A percentile compares a stretch with the other conserved stretches of the same genome.
Evolutionary conservation across 2,888 invertebrate species (phyloP).

Genomic region (Chouioia cunea): DNA sequence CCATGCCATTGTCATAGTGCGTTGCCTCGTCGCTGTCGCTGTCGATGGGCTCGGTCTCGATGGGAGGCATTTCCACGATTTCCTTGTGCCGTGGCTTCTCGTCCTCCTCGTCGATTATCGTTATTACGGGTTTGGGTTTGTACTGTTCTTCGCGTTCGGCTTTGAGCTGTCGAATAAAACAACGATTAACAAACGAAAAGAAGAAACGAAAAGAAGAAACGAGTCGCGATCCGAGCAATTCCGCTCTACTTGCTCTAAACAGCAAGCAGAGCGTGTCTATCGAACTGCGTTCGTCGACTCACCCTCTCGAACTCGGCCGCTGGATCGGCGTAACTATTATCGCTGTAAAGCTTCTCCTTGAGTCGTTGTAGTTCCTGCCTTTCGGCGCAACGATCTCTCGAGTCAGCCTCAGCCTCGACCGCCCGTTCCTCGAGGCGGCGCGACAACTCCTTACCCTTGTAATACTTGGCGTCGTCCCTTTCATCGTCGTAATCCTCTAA

Average conservation of each 20-base stretch:
- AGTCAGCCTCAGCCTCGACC: constrained; percentile 93
- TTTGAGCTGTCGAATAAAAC: constrained; percentile 70
- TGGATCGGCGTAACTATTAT: constrained; percentile 76
- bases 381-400: constrained; percentile 90
- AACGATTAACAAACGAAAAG: not conserved
- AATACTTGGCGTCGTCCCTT: constrained; percentile 96
- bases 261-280: too few relatives aligned
- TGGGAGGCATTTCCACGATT: constrained; percentile 70
- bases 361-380: constrained; percentile 72
- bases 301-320: constrained; percentile 78
- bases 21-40: constrained; percentile 72
- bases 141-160: constrained; percentile 86
- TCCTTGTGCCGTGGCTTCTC: constrained; percentile 66
- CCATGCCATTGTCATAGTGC: constrained; percentile 62
- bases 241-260: not conserved
- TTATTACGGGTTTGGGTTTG: constrained; percentile 84
- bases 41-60: constrained; percentile 82
- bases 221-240: too few relatives aligned
- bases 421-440: constrained; percentile 92
- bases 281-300: too few relatives aligned
- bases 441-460: constrained; percentile 92
- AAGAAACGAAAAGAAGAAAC: constrained; percentile 17
- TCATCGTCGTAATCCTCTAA: constrained; percentile 99
- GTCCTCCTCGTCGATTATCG: constrained; percentile 68
- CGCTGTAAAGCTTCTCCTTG: constrained; percentile 79